Percentiles rank a stretch among this genome's conserved stretches.
Evolutionary conservation across 2,797 vertebrate genomes (phyloP).

Genomic region (Harpia harpyja): DNA sequence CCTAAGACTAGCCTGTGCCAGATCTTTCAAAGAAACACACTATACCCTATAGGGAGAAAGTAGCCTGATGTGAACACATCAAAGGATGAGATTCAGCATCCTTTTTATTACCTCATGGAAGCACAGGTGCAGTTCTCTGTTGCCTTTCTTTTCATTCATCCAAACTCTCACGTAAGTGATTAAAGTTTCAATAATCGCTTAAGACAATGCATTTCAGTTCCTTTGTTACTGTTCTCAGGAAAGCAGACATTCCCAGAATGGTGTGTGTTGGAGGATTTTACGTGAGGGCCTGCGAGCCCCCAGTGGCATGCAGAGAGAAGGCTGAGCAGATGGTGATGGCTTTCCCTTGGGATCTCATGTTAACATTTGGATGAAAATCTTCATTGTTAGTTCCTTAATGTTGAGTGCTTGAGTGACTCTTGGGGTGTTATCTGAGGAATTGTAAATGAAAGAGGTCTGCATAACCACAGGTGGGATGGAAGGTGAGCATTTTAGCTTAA

Average conservation of each 20-base stretch:
- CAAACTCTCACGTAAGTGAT: background rate
- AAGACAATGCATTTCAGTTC: background rate
- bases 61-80: background rate
- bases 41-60: fast-evolving
- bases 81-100: background rate
- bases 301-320: background rate
- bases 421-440: fast-evolving
- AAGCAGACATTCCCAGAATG: background rate
- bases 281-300: fast-evolving
- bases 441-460: background rate
- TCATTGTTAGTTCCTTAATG: background rate
- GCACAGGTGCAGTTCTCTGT: background rate
- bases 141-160: background rate
- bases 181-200: background rate
- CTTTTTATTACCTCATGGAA: background rate
- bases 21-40: background rate
- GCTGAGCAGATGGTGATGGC: background rate
- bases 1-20: background rate
- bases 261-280: background rate
- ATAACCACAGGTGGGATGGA: background rate
- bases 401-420: background rate
- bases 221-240: background rate
- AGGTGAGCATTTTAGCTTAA: background rate
- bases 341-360: background rate
- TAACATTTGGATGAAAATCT: background rate